Evolutionary conservation across 2,888 invertebrate genomes (phyloP).

Genomic region (Epistrophe eligans): DNA sequence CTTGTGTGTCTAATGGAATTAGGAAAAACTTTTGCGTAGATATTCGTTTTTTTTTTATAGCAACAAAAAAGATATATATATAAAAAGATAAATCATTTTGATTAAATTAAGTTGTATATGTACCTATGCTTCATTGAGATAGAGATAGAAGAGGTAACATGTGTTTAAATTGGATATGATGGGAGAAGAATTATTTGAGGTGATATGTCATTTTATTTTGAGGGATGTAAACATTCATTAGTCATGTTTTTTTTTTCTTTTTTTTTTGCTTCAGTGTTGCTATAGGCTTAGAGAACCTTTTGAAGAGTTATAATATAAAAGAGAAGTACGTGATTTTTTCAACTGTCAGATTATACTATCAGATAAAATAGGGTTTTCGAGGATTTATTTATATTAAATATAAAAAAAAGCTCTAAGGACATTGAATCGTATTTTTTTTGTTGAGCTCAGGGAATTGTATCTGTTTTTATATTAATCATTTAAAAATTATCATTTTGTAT

Average conservation of each 20-base stretch:
- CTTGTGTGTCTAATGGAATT: conserved; percentile 61
- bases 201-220: conserved; percentile 38
- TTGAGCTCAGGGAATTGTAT: too few species aligned
- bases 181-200: conserved; percentile 34
- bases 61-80: background rate
- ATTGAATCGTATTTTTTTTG: too few species aligned
- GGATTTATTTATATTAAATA: background rate
- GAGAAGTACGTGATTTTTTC: background rate
- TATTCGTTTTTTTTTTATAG: background rate
- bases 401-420: too few species aligned
- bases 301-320: background rate
- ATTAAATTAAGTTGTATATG: conserved; percentile 67
- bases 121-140: conserved; percentile 21
- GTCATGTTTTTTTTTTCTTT: conserved; percentile 35
- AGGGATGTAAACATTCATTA: conserved; percentile 37
- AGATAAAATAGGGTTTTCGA: conserved; percentile 7
- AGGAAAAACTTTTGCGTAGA: conserved; percentile 42
- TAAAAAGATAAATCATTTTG: conserved; percentile 65
- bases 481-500: too few species aligned
- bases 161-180: conserved; percentile 34
- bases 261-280: background rate
- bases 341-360: background rate
- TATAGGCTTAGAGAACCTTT: background rate
- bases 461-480: too few species aligned
- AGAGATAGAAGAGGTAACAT: conserved; percentile 33